Evolutionary conservation across 2,888 invertebrate species (phyloP).

Genomic region (Sturmia bella): DNA sequence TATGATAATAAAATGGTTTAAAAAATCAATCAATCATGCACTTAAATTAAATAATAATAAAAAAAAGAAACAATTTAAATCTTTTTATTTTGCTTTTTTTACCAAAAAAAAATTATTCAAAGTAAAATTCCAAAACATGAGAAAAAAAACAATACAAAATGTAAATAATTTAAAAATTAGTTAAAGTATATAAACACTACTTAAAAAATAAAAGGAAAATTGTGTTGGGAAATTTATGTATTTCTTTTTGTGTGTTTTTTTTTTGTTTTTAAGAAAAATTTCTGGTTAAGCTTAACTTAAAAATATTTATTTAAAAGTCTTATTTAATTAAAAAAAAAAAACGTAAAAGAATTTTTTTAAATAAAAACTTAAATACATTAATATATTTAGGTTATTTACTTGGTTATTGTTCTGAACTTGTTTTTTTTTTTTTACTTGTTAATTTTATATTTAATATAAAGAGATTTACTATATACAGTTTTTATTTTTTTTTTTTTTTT

Average conservation of each 20-base stretch:
- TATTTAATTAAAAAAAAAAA: conserved; percentile 32
- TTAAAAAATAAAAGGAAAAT: conserved; percentile 62
- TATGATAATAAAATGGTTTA: conserved; percentile 16
- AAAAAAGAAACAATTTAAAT: not conserved
- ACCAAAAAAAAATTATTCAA: conserved; percentile 19
- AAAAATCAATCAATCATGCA: conserved; percentile 54
- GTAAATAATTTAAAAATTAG: conserved; percentile 32
- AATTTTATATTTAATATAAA: conserved; percentile 50
- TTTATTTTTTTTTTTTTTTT: conserved; percentile 39
- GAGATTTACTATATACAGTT: conserved; percentile 53
- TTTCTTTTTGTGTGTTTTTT: conserved; percentile 10
- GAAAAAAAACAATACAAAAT: not conserved
- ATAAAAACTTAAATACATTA: conserved; percentile 41
- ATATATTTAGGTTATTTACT: conserved; percentile 41
- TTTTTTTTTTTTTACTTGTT: conserved; percentile 42
- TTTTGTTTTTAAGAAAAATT: conserved; percentile 22
- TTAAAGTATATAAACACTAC: conserved; percentile 30
- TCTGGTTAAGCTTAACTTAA: conserved; percentile 39
- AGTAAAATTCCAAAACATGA: conserved; percentile 14
- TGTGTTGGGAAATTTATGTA: conserved; percentile 29
- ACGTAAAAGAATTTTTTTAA: conserved; percentile 21
- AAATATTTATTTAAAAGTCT: conserved; percentile 50
- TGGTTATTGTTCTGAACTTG: conserved; percentile 64
- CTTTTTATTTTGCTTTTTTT: not conserved
- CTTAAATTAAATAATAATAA: conserved; percentile 28